phyloP scores from a whole-genome alignment of 2,888 invertebrate genomes.

The Bembecia ichneumoniformis region DNA sequence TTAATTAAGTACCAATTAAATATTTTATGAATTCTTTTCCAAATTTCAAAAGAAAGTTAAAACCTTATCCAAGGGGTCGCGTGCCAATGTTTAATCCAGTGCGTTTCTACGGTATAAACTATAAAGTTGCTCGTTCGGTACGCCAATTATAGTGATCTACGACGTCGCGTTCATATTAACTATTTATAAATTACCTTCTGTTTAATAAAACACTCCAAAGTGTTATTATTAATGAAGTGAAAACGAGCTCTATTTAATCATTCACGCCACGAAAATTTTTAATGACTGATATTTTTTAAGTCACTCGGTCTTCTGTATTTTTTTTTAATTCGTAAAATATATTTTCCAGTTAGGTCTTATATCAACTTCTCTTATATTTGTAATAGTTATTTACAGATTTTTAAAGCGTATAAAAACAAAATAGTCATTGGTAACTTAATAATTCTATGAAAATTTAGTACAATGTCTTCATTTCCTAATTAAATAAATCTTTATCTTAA shows the following conservation, averaged over 20 bases:
- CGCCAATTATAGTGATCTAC: conserved; percentile 66
- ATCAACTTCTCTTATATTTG: no score
- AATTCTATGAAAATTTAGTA: no score
- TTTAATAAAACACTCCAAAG: conserved; percentile 55
- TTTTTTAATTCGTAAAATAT: no score
- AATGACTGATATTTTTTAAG: background rate
- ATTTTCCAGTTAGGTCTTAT: no score
- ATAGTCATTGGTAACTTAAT: no score
- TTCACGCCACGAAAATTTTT: conserved; percentile 28
- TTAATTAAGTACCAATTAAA: background rate
- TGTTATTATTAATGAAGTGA: conserved; percentile 63
- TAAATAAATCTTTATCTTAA: no score
- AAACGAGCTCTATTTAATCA: conserved; percentile 50
- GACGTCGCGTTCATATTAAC: conserved; percentile 44
- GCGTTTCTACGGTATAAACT: conserved; percentile 39
- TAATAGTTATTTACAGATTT: no score
- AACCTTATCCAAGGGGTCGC: conserved; percentile 20
- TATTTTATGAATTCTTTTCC: background rate
- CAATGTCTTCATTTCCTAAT: no score
- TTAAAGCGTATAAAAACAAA: no score
- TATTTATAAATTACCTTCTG: conserved; percentile 57
- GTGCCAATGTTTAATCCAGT: conserved; percentile 43
- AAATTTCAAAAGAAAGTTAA: background rate
- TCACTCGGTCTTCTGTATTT: no score
- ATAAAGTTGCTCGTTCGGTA: conserved; percentile 34